Base-by-base conservation (phyloP, 1,140 invertebrate species). In the Camponotus vicinus region DNA sequence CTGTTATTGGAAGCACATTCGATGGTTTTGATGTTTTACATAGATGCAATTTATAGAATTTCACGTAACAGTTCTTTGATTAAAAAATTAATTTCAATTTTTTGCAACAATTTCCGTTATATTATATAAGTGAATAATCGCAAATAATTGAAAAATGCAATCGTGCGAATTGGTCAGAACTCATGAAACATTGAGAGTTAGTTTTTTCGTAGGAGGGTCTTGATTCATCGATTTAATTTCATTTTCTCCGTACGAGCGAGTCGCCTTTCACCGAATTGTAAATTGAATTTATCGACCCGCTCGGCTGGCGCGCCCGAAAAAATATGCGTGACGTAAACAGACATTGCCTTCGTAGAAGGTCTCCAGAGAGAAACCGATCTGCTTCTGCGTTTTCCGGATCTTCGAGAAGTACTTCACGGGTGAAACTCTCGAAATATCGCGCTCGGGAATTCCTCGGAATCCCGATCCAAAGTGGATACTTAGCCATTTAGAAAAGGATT, bases 221-320 rank as follows among this genome's bases (percentile, higher is more conserved):
- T 49, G 37, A 49, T 80, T 70, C n/a, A 15, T 83, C 32, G 69
- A 45, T 73, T 82, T 73, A 82, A 82, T 82, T 63, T 83, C 18
- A 61, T 83, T 83, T 73, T 73, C 40, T 45, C 55, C 27, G n/a
- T 71, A 34, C 27, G 18, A 34, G 40, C 55, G 79, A 27, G 3
- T 83, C 67, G 40, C 18, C 79, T 83, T 83, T 83, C 79, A 83
- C 55, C 8, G 32, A 73, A 83, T 83, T 55, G 27, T 61, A 82
- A 73, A 73, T 83, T 5, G 27, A 73, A 83, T 73, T 83, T 83
- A 70, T 83, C 67, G 42, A 73, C 13, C 21, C n/a, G 13, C 18
- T n/a, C 18, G 27, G 6, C 27, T n/a, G 40, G 40, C 21, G 49
- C 15, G 15, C 40, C 13, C 67, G 5, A 61, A 71, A 71, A 82